Evolutionary conservation across 1,140 invertebrate genomes (phyloP).

Genomic region (Vollenhovia emeryi): DNA sequence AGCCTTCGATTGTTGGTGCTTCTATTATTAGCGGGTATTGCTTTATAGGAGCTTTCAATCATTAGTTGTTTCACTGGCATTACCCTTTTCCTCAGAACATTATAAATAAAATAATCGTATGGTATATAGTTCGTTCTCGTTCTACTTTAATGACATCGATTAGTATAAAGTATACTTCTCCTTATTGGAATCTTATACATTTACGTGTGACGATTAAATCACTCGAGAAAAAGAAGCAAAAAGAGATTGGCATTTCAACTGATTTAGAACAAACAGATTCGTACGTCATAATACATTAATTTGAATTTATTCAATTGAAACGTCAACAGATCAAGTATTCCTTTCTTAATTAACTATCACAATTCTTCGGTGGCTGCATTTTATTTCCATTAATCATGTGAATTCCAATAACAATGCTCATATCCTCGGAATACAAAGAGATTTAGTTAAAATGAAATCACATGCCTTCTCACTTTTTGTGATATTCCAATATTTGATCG

Average conservation of each 20-base stretch:
- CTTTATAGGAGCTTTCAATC: not conserved
- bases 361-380: no score
- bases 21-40: no score
- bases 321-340: not conserved
- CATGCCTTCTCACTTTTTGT: not conserved
- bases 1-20: no score
- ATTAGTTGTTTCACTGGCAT: not conserved
- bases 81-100: not conserved
- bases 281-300: not conserved
- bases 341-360: not conserved
- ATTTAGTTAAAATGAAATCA: not conserved
- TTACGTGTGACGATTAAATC: not conserved
- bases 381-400: constrained; percentile 15
- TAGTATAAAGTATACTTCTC: not conserved
- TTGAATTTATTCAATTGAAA: not conserved
- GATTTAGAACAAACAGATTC: not conserved
- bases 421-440: not conserved
- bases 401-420: constrained; percentile 5
- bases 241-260: constrained; percentile 5
- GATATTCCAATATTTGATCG: constrained; percentile 33
- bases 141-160: not conserved
- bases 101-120: constrained; percentile 6
- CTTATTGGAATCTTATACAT: not conserved
- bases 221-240: not conserved
- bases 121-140: not conserved